A percentile compares a stretch with the other conserved stretches of the same genome.
phyloP scores from a whole-genome alignment of 2,797 vertebrate species.

The Spinibarbus caldwelli region DNA sequence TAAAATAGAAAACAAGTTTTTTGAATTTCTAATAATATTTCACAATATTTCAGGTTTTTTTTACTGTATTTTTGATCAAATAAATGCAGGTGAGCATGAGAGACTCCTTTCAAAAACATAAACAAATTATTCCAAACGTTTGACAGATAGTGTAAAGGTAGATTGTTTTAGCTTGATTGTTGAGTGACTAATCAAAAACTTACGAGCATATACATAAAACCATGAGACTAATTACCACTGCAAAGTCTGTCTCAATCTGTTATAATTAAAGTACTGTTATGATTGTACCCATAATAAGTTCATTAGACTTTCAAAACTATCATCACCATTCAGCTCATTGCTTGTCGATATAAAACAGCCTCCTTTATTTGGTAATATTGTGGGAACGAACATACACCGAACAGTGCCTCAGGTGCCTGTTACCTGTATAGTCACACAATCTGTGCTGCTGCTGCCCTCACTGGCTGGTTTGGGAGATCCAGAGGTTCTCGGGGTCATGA shows the following conservation, averaged over 20 bases:
- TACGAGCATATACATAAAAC: not conserved
- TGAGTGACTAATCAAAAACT: not conserved
- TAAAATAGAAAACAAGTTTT: no score
- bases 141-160: not conserved
- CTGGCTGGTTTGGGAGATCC: slow-evolving; percentile 69
- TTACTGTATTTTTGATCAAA: not conserved
- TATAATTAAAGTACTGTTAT: not conserved
- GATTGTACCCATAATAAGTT: not conserved
- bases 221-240: not conserved
- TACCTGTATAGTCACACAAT: slow-evolving; percentile 78
- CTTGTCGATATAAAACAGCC: not conserved
- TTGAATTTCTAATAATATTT: not conserved
- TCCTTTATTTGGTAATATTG: not conserved
- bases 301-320: not conserved
- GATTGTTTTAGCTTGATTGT: not conserved
- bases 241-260: not conserved
- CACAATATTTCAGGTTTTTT: not conserved
- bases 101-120: not conserved
- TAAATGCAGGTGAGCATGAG: not conserved
- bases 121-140: not conserved
- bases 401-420: not conserved
- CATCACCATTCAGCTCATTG: not conserved
- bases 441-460: slow-evolving; percentile 73
- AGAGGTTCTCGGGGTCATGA: slow-evolving; percentile 65
- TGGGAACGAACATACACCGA: not conserved